Evolutionary conservation across 2,113 vertebrate species (phyloP), one percentile per base, ranked within the genome.

Genomic region (Bucco capensis): DNA sequence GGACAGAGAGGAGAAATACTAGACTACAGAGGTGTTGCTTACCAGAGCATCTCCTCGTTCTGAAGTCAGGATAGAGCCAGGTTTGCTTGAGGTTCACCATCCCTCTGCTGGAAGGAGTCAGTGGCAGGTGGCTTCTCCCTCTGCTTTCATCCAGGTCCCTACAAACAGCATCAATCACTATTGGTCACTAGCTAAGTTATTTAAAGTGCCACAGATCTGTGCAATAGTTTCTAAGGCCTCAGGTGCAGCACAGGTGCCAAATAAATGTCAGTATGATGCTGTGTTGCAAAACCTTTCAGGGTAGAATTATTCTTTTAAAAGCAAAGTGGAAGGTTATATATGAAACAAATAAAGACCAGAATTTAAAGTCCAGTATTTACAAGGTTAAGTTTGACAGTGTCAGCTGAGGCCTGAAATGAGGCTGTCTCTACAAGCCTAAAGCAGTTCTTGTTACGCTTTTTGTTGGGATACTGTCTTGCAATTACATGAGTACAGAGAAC

Each of bases 151-250:
- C 40, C 7, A 22, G 42, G 40, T 84, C 54, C 72, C 62, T 81
- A 3, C 1, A 0, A 76, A 92, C 19, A 75, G 40, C 57, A 90
- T 47, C 62, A 94, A 83, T 91, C 93, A 90, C 23, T 70, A 53
- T 40, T 21, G 37, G 44, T 16, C 70, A 67, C 69, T 35, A 86
- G 78, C 70, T 28, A 61, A 3, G 12, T 61, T 78, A 75, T 70
- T 90, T 91, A 64, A 94, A 94, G 54, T 84, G 61, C 28, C 83
- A 88, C 74, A 84, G 33, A 30, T 62, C 61, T 91, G 44, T 65
- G 70, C 75, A 83, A 94, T 88, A n/a, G 25, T 27, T 77, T 85
- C 12, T 61, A 69, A 53, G 61, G 83, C 44, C 53, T 37, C 37
- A 30, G 28, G 69, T 8, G 0, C 19, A 27, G 30, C 2, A 0